A percentile compares a stretch with the other conserved stretches of the same genome.
Evolutionary conservation across 2,888 invertebrate species (phyloP).

Genomic region (Deladenus siricidicola): DNA sequence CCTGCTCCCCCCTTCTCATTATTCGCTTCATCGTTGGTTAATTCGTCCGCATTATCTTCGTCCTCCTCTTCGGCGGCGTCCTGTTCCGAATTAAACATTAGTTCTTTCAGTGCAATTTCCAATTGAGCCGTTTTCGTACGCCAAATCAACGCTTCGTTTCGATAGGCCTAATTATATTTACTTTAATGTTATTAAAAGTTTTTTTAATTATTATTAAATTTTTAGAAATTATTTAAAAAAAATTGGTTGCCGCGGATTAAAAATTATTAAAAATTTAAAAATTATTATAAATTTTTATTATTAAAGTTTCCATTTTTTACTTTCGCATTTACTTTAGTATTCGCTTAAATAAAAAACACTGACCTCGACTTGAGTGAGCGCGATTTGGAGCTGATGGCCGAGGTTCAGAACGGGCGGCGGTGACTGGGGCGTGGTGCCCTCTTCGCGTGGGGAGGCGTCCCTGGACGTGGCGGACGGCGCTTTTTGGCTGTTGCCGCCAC

Average conservation of each 20-base stretch:
- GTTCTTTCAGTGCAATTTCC: conserved; percentile 47
- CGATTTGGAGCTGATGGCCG: conserved; percentile 3
- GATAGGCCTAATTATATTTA: conserved; percentile 41
- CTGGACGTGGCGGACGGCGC: background rate
- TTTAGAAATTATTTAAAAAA: too few relatives aligned
- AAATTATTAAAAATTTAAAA: too few relatives aligned
- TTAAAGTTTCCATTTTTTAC: background rate
- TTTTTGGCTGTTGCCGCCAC: conserved; percentile 18
- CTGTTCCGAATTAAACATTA: conserved; percentile 24
- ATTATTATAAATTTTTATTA: too few relatives aligned
- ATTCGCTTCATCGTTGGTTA: background rate
- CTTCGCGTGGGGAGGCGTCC: background rate
- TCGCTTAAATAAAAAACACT: conserved; percentile 19
- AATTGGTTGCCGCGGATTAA: too few relatives aligned
- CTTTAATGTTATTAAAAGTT: background rate
- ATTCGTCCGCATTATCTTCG: background rate
- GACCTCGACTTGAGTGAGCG: conserved; percentile 17
- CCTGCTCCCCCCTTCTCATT: background rate
- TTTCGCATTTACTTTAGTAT: background rate
- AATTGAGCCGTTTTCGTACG: conserved; percentile 51
- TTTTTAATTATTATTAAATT: conserved; percentile 11
- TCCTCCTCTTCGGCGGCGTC: background rate
- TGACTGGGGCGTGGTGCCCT: conserved; percentile 14
- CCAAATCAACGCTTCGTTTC: conserved; percentile 52
- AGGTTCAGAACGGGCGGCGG: conserved; percentile 14